These are phyloP conservation scores for Jaculus jaculus DNA, from an alignment of 2,113 vertebrate genomes.

Conservation along the genomic window DNA sequence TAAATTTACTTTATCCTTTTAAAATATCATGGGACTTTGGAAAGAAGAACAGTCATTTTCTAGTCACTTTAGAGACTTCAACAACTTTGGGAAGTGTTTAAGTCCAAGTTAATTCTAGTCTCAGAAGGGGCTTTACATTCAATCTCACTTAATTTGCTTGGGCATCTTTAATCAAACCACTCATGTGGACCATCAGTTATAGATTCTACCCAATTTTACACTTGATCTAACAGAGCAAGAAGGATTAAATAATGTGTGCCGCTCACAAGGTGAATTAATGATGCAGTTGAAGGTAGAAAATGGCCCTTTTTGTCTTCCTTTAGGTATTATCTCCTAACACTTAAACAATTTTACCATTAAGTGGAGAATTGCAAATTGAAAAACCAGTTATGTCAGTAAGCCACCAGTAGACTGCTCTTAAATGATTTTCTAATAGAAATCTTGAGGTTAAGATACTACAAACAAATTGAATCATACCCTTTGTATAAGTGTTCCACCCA, in stretches of 20 bases:
- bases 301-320: constrained; percentile 47
- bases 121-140: constrained; percentile 40
- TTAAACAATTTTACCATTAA: constrained; percentile 28
- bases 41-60: background rate
- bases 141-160: constrained; percentile 64
- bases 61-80: background rate
- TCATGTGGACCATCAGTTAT: constrained; percentile 48
- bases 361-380: background rate
- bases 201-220: constrained; percentile 67
- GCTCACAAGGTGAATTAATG: constrained; percentile 59
- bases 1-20: background rate
- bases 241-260: constrained; percentile 51
- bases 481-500: background rate
- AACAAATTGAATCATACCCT: background rate
- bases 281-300: constrained; percentile 48
- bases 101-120: constrained; percentile 31
- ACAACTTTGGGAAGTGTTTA: constrained; percentile 50
- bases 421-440: background rate
- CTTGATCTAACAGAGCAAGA: constrained; percentile 45
- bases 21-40: background rate
- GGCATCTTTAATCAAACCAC: constrained; percentile 65
- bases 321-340: constrained; percentile 11
- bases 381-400: background rate
- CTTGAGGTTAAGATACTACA: background rate
- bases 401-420: background rate